Conservation (phyloP, 2,888 invertebrate species). For the Taenaris catops region DNA sequence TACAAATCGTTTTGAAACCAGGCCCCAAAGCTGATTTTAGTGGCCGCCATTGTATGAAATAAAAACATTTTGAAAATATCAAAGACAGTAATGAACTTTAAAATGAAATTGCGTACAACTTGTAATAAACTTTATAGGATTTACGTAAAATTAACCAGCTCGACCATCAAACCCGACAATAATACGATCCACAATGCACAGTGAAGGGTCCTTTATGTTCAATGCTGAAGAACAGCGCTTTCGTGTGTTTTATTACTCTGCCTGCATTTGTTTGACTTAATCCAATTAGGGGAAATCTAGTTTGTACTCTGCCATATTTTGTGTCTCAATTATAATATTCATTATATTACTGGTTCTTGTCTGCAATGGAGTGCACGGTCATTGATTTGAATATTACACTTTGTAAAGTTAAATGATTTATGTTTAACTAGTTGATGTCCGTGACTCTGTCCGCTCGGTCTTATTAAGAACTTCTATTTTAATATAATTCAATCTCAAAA, state of each 20-base stretch:
- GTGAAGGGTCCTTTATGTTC: conserved; percentile 3
- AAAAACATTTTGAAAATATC: too few species aligned
- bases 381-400: neutral
- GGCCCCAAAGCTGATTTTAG: too few species aligned
- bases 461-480: too few species aligned
- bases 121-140: too few species aligned
- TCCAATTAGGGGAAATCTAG: conserved; percentile 37
- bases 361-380: conserved; percentile 8
- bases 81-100: too few species aligned
- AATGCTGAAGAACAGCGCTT: conserved; percentile 9
- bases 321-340: too few species aligned
- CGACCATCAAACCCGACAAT: neutral
- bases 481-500: too few species aligned
- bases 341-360: conserved; percentile 8
- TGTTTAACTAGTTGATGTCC: neutral
- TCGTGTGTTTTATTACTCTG: conserved; percentile 31
- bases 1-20: too few species aligned
- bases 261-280: conserved; percentile 30
- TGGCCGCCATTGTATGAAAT: too few species aligned
- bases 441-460: too few species aligned
- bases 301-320: conserved; percentile 19
- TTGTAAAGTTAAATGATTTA: neutral
- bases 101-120: too few species aligned
- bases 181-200: conserved; percentile 2
- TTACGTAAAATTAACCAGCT: neutral